phyloP scores from a whole-genome alignment of 2,888 invertebrate genomes.

The Amblyjoppa proteus region DNA sequence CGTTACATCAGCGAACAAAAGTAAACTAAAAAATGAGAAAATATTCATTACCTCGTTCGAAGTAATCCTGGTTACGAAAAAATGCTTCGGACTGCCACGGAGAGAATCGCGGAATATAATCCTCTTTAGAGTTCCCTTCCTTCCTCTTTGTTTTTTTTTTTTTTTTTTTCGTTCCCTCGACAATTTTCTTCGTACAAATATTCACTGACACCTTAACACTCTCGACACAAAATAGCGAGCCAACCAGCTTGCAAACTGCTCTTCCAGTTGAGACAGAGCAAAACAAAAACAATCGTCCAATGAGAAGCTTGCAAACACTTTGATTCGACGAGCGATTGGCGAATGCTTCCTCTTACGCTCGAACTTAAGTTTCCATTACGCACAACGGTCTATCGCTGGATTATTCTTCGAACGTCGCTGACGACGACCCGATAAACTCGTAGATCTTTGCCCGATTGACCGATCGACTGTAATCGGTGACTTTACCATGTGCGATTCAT shows the following conservation, averaged over 20 bases:
- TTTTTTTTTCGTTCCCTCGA: neutral
- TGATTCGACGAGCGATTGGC: neutral
- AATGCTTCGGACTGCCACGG: neutral
- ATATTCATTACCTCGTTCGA: conserved; percentile 45
- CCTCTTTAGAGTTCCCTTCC: conserved; percentile 33
- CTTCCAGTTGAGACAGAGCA: too few relatives aligned
- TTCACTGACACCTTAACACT: conserved; percentile 5
- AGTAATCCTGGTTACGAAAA: conserved; percentile 50
- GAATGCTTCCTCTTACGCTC: neutral
- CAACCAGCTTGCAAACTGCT: neutral
- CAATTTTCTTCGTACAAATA: neutral
- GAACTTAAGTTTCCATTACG: neutral
- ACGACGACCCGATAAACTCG: neutral
- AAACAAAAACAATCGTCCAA: neutral
- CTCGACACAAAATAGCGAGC: neutral
- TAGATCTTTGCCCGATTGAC: neutral
- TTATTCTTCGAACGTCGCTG: neutral
- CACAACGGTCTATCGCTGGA: neutral
- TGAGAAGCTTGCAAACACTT: neutral
- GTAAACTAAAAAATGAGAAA: conserved; percentile 1
- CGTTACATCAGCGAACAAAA: neutral
- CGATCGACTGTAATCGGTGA: neutral
- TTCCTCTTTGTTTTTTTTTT: neutral
- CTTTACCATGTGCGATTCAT: neutral
- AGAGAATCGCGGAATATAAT: conserved; percentile 35